phyloP scores from a whole-genome alignment of 1,140 invertebrate genomes.

The Drusus annulatus region DNA sequence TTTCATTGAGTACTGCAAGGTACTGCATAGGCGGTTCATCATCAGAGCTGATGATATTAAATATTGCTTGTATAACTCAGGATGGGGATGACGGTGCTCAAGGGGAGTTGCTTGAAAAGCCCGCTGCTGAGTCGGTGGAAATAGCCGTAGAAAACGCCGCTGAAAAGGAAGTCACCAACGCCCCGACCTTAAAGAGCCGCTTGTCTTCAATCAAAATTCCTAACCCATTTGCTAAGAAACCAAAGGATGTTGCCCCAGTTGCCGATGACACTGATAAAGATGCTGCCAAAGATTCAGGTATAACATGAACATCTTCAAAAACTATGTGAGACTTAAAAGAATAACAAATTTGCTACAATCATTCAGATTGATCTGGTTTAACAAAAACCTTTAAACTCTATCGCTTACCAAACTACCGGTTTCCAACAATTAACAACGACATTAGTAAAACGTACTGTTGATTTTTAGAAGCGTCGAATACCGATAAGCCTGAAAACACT shows the following conservation, averaged over 20 bases:
- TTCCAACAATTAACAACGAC: too few relatives aligned
- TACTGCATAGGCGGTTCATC: too few relatives aligned
- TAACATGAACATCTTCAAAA: neutral
- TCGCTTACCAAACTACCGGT: too few relatives aligned
- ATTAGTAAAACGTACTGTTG: neutral
- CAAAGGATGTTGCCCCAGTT: conserved; percentile 18
- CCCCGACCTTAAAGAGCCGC: conserved; percentile 46
- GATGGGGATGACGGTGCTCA: conserved; percentile 66
- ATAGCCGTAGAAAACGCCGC: conserved; percentile 62
- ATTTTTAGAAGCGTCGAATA: conserved; percentile 55
- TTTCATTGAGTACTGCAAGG: too few relatives aligned
- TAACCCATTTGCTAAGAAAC: conserved; percentile 65
- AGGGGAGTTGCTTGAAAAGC: conserved; percentile 65
- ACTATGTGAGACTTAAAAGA: too few relatives aligned
- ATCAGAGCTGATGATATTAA: neutral
- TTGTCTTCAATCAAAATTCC: conserved; percentile 62
- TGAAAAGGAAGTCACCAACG: conserved; percentile 56
- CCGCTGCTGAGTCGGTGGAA: conserved; percentile 47
- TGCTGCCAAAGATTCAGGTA: conserved; percentile 50
- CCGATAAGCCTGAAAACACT: conserved; percentile 55
- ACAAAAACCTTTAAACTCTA: too few relatives aligned
- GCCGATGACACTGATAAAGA: conserved; percentile 45
- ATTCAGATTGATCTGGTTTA: too few relatives aligned
- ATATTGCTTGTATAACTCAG: conserved; percentile 42
- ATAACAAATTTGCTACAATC: too few relatives aligned